phyloP scores from a whole-genome alignment of 2,113 vertebrate species.

The Antechinus stuartii region DNA sequence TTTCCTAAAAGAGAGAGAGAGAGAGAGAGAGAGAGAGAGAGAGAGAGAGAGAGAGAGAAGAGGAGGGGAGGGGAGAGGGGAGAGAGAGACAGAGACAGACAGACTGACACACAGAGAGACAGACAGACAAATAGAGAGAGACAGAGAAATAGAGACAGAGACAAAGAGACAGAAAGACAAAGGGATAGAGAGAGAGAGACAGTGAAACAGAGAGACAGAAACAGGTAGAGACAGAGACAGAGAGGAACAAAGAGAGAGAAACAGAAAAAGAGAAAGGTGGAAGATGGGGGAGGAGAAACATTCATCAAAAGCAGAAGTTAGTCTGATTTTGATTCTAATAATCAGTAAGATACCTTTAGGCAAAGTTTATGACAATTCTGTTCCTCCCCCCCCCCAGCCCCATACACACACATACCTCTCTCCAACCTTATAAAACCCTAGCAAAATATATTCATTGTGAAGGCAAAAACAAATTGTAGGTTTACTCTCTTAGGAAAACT shows the following conservation, averaged over 20 bases:
- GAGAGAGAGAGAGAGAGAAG: too few species aligned
- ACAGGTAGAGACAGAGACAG: background rate
- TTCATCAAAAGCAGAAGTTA: background rate
- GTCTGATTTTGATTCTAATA: background rate
- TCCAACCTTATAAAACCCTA: background rate
- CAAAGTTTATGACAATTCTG: background rate
- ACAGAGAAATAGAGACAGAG: background rate
- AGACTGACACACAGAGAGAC: too few species aligned
- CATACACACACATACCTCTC: background rate
- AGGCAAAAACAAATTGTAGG: background rate
- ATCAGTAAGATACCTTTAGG: background rate
- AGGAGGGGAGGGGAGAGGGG: too few species aligned
- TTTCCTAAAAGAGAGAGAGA: background rate
- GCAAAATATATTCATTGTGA: background rate
- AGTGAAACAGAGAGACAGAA: background rate
- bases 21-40: background rate
- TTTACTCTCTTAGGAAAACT: background rate
- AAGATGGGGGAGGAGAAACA: background rate
- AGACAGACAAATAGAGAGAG: too few species aligned
- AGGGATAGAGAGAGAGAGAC: too few species aligned
- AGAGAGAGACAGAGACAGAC: too few species aligned
- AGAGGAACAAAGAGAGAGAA: too few species aligned
- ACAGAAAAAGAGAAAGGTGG: too few species aligned
- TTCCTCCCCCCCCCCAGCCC: too few species aligned
- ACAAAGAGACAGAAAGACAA: accelerated